Evolutionary conservation across 2,888 invertebrate species (phyloP), one percentile per base, ranked within the genome.

Genomic region (Herminia tarsipennalis): DNA sequence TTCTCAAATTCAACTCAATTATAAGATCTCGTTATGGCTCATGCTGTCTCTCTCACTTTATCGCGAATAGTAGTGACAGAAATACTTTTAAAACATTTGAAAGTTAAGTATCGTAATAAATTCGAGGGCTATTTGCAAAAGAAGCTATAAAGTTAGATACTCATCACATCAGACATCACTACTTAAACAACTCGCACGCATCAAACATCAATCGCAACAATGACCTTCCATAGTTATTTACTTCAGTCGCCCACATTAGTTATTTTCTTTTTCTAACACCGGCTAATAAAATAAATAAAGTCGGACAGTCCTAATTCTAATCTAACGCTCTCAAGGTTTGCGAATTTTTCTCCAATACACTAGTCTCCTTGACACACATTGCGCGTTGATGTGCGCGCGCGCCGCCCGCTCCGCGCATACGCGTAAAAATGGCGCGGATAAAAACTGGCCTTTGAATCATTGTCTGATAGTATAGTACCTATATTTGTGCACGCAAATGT

Each of bases 221-320:
- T 36, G 36, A 41, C 46, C 46, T 47, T 47, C 32, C 25, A 10
- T 16, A 8, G 10, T 16, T 16, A 30, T 30, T 24, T 40, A 36
- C 36, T 30, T 35, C 27, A 29, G 25, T 45, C 56, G 44, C 48
- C 50, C 41, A 51, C 48, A 38, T 30, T 20, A 34, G 9, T 40
- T 30, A 27, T 55, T 58, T 63, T 69, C 62, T 73, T 66, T 68
- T 69, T 56, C 53, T 56, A 58, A 56, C 53, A 43, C n/a, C 54
- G 24, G 39, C 61, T 56, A 72, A 74, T 70, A 74, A 70, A 73
- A 79, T 79, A 81, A 84, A 83, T 78, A 82, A 71, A 78, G 47
- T 75, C 82, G 76, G 81, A 73, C 83, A 78, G 78, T 81, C 83
- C 86, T 87, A 87, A 79, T 81, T 86, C 83, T 84, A 81, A 86